phyloP scores from a whole-genome alignment of 2,888 invertebrate species.

The Conus canariensis region DNA sequence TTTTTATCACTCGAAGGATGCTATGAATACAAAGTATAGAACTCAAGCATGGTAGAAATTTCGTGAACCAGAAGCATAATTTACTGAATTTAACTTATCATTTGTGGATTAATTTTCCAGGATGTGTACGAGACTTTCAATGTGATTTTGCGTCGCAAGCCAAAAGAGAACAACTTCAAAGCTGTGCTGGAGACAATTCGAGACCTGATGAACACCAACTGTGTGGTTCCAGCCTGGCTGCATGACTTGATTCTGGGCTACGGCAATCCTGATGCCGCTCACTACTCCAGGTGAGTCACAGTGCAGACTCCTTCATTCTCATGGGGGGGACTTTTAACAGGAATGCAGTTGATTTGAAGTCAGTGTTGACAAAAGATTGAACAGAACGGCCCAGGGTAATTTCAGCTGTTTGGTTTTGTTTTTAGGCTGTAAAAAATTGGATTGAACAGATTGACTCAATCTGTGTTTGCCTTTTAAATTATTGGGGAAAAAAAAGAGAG shows the following conservation, averaged over 20 bases:
- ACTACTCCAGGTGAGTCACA: conserved; percentile 86
- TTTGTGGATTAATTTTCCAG: conserved; percentile 53
- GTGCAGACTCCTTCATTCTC: background rate
- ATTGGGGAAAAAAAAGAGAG: no score
- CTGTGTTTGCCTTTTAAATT: no score
- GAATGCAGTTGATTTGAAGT: background rate
- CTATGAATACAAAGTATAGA: no score
- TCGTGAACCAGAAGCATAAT: no score
- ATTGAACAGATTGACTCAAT: no score
- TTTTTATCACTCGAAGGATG: no score
- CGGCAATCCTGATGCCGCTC: conserved; percentile 97
- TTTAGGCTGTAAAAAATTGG: no score
- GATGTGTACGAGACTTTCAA: conserved; percentile 87
- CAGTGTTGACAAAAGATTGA: no score
- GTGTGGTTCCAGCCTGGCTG: conserved; percentile 81
- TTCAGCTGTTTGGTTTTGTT: no score
- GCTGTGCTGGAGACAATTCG: conserved; percentile 99
- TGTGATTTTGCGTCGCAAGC: conserved; percentile 97
- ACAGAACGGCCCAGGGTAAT: no score
- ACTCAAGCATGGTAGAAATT: no score
- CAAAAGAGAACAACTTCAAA: conserved; percentile 99
- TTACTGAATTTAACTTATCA: no score
- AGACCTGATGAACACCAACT: conserved; percentile 96
- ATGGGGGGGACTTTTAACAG: background rate
- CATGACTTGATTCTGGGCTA: conserved; percentile 94